phyloP scores from a whole-genome alignment of 2,888 invertebrate species.

The Ophioninae sp. region DNA sequence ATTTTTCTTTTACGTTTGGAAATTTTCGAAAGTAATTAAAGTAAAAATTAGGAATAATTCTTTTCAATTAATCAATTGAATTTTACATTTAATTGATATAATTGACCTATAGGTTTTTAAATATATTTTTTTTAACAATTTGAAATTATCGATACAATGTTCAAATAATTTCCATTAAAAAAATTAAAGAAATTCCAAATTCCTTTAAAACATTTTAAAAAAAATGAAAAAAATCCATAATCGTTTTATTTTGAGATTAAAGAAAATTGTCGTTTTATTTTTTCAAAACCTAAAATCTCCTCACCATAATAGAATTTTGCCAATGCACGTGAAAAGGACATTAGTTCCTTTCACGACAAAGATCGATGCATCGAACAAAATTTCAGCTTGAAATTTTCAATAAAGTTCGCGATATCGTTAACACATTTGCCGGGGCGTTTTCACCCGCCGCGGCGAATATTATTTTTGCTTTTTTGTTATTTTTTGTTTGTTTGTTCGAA shows the following conservation, averaged over 20 bases:
- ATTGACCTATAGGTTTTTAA: no score
- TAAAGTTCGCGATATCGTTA: background rate
- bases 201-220: no score
- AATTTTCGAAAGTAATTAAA: no score
- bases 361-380: background rate
- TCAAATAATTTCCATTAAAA: no score
- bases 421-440: background rate
- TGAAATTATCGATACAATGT: no score
- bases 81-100: no score
- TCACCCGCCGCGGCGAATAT: background rate
- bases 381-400: background rate
- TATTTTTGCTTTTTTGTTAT: background rate
- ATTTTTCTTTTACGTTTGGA: no score
- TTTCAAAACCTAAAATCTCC: background rate
- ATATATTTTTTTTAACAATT: no score
- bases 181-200: no score
- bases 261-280: background rate
- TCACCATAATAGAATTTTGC: background rate
- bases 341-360: background rate
- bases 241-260: background rate
- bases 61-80: no score
- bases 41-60: no score
- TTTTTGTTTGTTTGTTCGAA: background rate
- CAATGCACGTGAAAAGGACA: background rate
- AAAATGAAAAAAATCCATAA: no score